phyloP scores from a whole-genome alignment of 2,888 invertebrate genomes.

The Eupithecia inturbata region DNA sequence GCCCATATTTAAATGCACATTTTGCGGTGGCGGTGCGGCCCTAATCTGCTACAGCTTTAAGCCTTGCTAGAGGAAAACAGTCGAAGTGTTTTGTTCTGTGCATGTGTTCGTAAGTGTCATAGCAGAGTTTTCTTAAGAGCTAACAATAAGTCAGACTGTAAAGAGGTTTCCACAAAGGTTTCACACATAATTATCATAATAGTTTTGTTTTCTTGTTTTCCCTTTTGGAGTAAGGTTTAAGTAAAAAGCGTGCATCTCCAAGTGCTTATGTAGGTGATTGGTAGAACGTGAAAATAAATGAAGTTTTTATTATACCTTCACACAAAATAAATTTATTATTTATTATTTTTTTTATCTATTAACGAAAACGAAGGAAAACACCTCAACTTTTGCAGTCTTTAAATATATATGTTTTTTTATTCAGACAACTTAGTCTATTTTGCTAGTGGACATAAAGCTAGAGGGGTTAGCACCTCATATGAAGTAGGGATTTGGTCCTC shows the following conservation, averaged over 20 bases:
- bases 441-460: too few species aligned
- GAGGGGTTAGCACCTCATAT: too few species aligned
- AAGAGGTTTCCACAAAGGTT: slow-evolving; percentile 31
- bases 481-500: too few species aligned
- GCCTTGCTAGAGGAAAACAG: slow-evolving; percentile 28
- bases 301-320: background rate
- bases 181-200: slow-evolving; percentile 48
- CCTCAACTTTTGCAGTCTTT: too few species aligned
- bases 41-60: background rate
- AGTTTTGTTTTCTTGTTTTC: slow-evolving; percentile 32
- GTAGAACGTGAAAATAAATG: background rate
- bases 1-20: too few species aligned
- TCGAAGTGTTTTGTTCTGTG: slow-evolving; percentile 23
- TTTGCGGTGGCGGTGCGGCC: too few species aligned
- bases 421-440: too few species aligned
- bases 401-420: too few species aligned
- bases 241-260: slow-evolving; percentile 23
- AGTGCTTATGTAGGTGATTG: slow-evolving; percentile 8
- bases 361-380: too few species aligned
- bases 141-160: slow-evolving; percentile 65
- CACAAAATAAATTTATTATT: too few species aligned
- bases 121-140: slow-evolving; percentile 40
- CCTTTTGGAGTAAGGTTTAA: slow-evolving; percentile 31
- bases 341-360: too few species aligned
- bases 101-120: slow-evolving; percentile 23